Evolutionary conservation across 1,140 invertebrate species (phyloP), one percentile per base, ranked within the genome.

Genomic region (Aricia agestis): DNA sequence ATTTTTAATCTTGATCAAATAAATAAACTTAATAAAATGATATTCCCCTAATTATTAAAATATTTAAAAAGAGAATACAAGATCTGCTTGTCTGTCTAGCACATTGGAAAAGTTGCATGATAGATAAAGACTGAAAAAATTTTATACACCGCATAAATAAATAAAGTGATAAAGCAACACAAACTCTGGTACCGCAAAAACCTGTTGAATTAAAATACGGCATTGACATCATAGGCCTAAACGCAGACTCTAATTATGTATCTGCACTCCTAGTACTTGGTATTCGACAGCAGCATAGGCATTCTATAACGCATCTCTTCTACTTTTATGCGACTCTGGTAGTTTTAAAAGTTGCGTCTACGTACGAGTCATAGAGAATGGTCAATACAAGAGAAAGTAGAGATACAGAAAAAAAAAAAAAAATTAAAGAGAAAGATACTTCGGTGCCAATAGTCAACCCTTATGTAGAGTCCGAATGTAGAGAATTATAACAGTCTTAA

Each of bases 211-310:
- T 76, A 74, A 79, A 75, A 81, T 78, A 81, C 78, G 82, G 77
- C 82, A 84, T 82, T 84, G 81, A 84, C 82, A 77, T 77, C 73
- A 69, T 80, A 78, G 78, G 74, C 76, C 77, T 81, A 80, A 80
- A 76, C 69, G 70, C 69, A 74, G 77, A 74, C 72, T 76, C 72
- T 81, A 81, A 80, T 82, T 81, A 82, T 82, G 78, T 74, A 80
- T 74, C 31, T 74, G 71, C 69, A 63, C 69, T 68, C 73, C 69
- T 70, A 69, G 74, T 69, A 71, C 61, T 42, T 41, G 57, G 61
- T 52, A 69, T n/a, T 41, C 41, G 65, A 18, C 25, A 63, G 18
- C 68, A 19, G 58, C 36, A 61, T 58, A 63, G 59, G 9, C 59
- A 19, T 19, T 70, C 59, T 70, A 32, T 68, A 69, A 69, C 32